Evolutionary conservation across 2,888 invertebrate genomes (phyloP).

Genomic region (Nudaria mundana): DNA sequence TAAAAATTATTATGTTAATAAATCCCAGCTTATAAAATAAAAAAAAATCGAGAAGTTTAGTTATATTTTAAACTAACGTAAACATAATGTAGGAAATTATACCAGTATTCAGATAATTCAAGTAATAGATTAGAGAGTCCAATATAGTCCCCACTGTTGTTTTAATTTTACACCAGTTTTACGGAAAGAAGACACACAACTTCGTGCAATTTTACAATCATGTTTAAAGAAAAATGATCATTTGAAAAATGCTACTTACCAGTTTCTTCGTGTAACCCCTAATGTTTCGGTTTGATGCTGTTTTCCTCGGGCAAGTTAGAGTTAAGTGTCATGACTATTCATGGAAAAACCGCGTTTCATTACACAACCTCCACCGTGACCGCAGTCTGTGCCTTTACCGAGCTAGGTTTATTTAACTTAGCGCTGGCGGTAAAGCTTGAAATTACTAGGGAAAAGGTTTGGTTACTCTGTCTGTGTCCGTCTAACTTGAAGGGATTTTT

Average conservation of each 20-base stretch:
- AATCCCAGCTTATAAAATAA: too few species aligned
- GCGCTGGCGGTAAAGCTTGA: too few species aligned
- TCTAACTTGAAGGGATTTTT: constrained; percentile 7
- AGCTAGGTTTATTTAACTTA: constrained; percentile 27
- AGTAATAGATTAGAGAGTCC: too few species aligned
- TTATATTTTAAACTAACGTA: too few species aligned
- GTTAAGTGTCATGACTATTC: constrained; percentile 42
- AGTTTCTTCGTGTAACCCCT: constrained; percentile 7
- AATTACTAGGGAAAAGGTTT: constrained; percentile 10
- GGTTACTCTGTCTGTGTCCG: constrained; percentile 6
- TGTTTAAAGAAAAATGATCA: neutral
- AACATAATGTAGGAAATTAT: too few species aligned
- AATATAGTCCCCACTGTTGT: too few species aligned
- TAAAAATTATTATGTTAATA: too few species aligned
- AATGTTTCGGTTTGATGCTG: constrained; percentile 13
- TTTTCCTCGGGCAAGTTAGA: constrained; percentile 15
- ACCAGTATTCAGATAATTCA: too few species aligned
- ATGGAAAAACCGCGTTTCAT: constrained; percentile 68
- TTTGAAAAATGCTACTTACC: constrained; percentile 12
- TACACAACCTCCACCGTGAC: constrained; percentile 32
- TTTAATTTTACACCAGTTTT: too few species aligned
- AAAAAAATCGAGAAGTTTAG: too few species aligned
- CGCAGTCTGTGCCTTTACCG: constrained; percentile 9
- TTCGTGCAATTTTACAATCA: neutral
- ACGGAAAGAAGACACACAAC: too few species aligned